Evolutionary conservation across 2,888 invertebrate genomes (phyloP), one percentile per base, ranked within the genome.

Genomic region (Diachrysia chrysitis): DNA sequence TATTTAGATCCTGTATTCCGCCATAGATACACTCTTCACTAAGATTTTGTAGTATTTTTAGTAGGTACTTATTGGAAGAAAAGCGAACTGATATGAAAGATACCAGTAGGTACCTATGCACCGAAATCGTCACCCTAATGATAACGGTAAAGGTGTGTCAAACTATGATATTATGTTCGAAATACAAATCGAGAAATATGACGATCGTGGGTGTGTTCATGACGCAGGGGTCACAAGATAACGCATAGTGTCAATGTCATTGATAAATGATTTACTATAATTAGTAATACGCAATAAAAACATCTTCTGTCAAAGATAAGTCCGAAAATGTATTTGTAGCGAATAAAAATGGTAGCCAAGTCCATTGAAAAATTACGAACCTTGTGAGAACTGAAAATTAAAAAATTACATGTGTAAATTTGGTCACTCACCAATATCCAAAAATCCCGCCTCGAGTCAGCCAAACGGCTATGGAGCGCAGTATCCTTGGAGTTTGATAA

Each of bases 151-250:
- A 42, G 42, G 51, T 35, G 32, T 60, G 5, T 9, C 0, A 42
- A 19, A 14, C 12, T 17, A 53, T 46, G 9, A 48, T 37, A 64
- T 1, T 58, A 57, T 5, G 14, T 55, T 25, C 7, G 19, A 23
- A 53, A 48, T 51, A 58, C 0, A 56, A 17, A 23, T 1, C 16
- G 48, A 9, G 10, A 57, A 59, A 60, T 53, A 54, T 69, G 70
- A 74, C 71, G 77, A 37, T n/a, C 19, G 67, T 71, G 91, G 93
- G 93, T 86, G 92, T 91, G 93, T 91, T 87, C 74, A 77, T 92
- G 93, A 92, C 92, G 92, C 69, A 70, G 58, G 72, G 88, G 87
- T 87, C 87, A 81, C 46, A 0, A 37, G 64, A 88, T 86, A 86
- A 80, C 73, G 76, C 69, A n/a, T 64, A 63, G 77, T 81, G 89